Evolutionary conservation across 2,888 invertebrate genomes (phyloP).

Genomic region (Leptarthrus brevirostris): DNA sequence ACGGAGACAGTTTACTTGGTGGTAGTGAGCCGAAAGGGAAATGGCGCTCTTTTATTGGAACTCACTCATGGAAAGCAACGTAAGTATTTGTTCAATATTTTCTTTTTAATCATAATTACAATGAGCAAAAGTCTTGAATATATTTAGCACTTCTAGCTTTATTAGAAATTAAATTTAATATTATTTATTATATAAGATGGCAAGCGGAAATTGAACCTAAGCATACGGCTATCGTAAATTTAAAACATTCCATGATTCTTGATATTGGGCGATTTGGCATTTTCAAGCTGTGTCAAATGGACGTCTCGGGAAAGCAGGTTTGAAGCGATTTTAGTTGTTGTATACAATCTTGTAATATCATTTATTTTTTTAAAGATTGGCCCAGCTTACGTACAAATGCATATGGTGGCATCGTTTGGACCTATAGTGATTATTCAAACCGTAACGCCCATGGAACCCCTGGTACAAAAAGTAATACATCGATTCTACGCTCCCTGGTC

Average conservation of each 20-base stretch:
- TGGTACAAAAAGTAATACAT: conserved; percentile 81
- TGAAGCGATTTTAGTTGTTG: conserved; percentile 7
- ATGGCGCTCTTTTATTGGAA: conserved; percentile 64
- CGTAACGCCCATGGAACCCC: conserved; percentile 81
- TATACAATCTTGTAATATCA: not conserved
- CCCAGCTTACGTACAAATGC: conserved; percentile 81
- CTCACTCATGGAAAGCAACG: conserved; percentile 71
- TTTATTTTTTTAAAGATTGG: too few species aligned
- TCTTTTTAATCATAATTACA: not conserved
- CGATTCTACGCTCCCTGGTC: conserved; percentile 76
- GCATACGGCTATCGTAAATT: conserved; percentile 74
- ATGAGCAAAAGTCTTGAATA: too few species aligned
- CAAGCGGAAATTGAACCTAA: conserved; percentile 65
- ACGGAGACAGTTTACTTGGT: conserved; percentile 73
- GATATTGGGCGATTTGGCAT: conserved; percentile 69
- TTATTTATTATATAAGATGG: conserved; percentile 67
- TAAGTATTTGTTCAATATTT: conserved; percentile 56
- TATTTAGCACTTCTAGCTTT: not conserved
- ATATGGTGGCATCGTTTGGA: conserved; percentile 72
- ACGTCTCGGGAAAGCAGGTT: conserved; percentile 78
- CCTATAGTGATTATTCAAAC: conserved; percentile 77
- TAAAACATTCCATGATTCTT: conserved; percentile 72
- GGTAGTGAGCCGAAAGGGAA: conserved; percentile 65
- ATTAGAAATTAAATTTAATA: too few species aligned
- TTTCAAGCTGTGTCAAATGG: conserved; percentile 70